phyloP scores from a whole-genome alignment of 1,140 invertebrate genomes.

The Megathymus violae region DNA sequence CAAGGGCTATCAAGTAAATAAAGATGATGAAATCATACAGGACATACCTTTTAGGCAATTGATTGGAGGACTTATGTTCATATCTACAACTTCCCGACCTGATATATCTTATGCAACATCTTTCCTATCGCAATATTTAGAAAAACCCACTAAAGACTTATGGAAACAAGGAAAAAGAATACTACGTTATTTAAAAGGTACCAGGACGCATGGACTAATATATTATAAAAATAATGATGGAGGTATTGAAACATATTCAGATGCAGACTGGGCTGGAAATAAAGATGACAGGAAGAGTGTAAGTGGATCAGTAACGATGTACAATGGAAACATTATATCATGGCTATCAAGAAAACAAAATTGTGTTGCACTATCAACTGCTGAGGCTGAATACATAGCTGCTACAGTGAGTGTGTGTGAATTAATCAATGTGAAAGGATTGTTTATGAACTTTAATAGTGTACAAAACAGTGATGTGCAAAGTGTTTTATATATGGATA shows the following conservation, averaged over 20 bases:
- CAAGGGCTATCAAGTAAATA: slow-evolving; percentile 8
- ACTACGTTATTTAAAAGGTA: too few species aligned
- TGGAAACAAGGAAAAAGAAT: too few species aligned
- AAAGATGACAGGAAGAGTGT: slow-evolving; percentile 19
- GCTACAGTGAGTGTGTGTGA: slow-evolving; percentile 45
- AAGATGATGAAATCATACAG: too few species aligned
- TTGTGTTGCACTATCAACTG: slow-evolving; percentile 54
- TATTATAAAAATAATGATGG: too few species aligned
- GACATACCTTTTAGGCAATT: too few species aligned
- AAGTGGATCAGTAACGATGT: slow-evolving; percentile 41
- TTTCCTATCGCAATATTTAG: too few species aligned
- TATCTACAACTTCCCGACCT: slow-evolving; percentile 41
- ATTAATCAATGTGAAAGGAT: slow-evolving; percentile 46
- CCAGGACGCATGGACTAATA: too few species aligned
- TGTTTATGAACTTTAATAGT: slow-evolving; percentile 9
- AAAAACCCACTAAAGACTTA: not conserved
- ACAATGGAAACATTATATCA: slow-evolving; percentile 15
- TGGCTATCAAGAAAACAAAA: slow-evolving; percentile 37
- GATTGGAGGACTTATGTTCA: slow-evolving; percentile 40
- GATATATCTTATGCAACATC: slow-evolving; percentile 50
- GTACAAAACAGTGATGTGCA: not conserved
- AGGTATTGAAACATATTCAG: slow-evolving; percentile 36
- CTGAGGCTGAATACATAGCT: slow-evolving; percentile 71
- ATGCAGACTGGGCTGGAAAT: slow-evolving; percentile 37
- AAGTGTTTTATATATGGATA: slow-evolving; percentile 20